Evolutionary conservation across 2,797 vertebrate species (phyloP).

Genomic region (Crax fasciolata): DNA sequence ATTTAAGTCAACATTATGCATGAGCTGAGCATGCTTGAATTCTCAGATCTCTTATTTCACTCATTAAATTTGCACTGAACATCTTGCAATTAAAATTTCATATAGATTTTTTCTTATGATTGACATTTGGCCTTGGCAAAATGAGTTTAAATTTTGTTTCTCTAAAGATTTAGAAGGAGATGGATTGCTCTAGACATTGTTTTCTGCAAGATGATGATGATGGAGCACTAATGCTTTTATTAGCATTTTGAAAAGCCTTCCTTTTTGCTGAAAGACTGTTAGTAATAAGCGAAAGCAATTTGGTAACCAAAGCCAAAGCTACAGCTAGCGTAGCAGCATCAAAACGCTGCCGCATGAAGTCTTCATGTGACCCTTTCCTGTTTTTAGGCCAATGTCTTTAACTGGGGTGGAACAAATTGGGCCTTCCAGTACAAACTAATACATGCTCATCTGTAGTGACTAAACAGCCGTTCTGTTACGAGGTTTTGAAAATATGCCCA

Average conservation of each 20-base stretch:
- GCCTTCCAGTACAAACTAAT: constrained; percentile 53
- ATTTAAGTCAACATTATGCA: constrained; percentile 89
- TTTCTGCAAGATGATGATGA: constrained; percentile 72
- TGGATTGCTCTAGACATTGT: constrained; percentile 74
- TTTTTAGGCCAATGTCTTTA: constrained; percentile 44
- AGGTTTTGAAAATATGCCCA: neutral
- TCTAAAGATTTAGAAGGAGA: constrained; percentile 75
- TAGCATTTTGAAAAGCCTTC: constrained; percentile 73
- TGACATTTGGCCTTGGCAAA: constrained; percentile 86
- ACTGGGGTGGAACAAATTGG: constrained; percentile 66
- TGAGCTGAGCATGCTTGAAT: constrained; percentile 82
- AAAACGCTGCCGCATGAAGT: neutral
- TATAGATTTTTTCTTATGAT: constrained; percentile 84
- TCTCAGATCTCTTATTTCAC: constrained; percentile 87
- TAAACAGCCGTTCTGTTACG: neutral
- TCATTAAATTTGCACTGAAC: constrained; percentile 86
- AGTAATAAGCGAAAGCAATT: constrained; percentile 22
- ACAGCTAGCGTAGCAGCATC: neutral
- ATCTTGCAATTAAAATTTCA: constrained; percentile 89
- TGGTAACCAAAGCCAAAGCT: constrained; percentile 1
- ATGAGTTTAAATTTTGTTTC: constrained; percentile 81
- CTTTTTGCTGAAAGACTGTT: constrained; percentile 11
- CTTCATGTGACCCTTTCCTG: constrained; percentile 14
- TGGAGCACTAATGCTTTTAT: constrained; percentile 68
- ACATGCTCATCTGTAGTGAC: neutral